Conservation (phyloP, 2,797 vertebrate genomes). For the Enteromius treurensis region DNA sequence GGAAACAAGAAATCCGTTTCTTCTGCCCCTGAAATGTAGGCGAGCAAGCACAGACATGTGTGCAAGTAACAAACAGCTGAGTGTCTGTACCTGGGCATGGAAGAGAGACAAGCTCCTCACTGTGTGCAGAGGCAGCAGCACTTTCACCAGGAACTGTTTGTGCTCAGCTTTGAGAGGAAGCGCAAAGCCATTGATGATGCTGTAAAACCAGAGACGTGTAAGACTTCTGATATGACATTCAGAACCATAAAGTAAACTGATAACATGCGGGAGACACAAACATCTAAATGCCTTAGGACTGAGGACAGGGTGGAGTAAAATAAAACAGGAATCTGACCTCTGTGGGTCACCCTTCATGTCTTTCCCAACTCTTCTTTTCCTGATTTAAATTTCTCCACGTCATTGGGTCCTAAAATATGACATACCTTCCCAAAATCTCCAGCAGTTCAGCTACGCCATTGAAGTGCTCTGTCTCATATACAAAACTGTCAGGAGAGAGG, state of each 20-base stretch:
- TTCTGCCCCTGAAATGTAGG: conserved; percentile 20
- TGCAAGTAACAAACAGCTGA: neutral
- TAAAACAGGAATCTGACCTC: neutral
- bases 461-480: conserved; percentile 99
- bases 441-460: conserved; percentile 98
- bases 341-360: neutral
- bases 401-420: conserved; percentile 33
- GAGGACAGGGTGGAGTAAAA: neutral
- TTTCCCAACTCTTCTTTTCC: neutral
- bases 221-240: conserved; percentile 14
- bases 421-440: conserved; percentile 99
- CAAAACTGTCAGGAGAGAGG: conserved; percentile 78
- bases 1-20: neutral
- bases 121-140: conserved; percentile 96
- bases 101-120: conserved; percentile 98
- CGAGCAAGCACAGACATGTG: conserved; percentile 11
- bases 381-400: neutral
- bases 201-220: conserved; percentile 60
- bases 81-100: conserved; percentile 91
- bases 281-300: neutral
- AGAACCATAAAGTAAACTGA: conserved; percentile 4
- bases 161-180: conserved; percentile 98
- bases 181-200: conserved; percentile 99
- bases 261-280: neutral
- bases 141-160: conserved; percentile 99